A percentile compares a stretch with the other conserved stretches of the same genome.
Conservation (phyloP, 2,113 vertebrate genomes). For the Mesoclemmys tuberculata region DNA sequence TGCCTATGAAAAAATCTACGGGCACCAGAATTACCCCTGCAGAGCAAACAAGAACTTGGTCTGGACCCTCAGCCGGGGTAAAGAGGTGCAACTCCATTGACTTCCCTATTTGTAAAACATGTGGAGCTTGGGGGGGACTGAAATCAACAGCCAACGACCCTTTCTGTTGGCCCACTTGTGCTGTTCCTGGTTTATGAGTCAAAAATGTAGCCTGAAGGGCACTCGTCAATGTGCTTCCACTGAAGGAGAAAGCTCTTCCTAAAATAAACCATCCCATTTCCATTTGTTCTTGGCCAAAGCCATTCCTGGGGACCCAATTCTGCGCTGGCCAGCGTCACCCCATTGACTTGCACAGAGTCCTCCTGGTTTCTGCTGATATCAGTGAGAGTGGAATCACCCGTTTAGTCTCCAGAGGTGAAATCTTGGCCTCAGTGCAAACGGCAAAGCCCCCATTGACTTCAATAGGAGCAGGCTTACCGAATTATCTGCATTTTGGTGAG, state of each 20-base stretch:
- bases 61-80: neutral
- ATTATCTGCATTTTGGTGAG: neutral
- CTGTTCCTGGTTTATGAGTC: neutral
- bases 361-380: neutral
- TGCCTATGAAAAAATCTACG: neutral
- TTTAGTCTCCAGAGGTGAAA: neutral
- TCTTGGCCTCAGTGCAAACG: neutral
- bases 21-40: neutral
- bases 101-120: neutral
- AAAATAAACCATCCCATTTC: neutral
- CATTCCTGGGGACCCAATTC: rapidly evolving
- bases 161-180: neutral
- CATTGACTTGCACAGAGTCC: rapidly evolving
- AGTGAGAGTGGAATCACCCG: neutral
- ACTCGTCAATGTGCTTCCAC: neutral
- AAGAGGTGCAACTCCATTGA: neutral
- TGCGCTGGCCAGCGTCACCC: rapidly evolving
- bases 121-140: neutral
- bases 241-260: neutral
- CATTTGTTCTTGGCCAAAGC: neutral
- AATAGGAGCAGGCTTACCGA: neutral
- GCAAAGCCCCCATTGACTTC: neutral
- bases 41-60: neutral
- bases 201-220: neutral
- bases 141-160: too few species aligned